phyloP scores from a whole-genome alignment of 2,113 vertebrate species.

The Pica pica region DNA sequence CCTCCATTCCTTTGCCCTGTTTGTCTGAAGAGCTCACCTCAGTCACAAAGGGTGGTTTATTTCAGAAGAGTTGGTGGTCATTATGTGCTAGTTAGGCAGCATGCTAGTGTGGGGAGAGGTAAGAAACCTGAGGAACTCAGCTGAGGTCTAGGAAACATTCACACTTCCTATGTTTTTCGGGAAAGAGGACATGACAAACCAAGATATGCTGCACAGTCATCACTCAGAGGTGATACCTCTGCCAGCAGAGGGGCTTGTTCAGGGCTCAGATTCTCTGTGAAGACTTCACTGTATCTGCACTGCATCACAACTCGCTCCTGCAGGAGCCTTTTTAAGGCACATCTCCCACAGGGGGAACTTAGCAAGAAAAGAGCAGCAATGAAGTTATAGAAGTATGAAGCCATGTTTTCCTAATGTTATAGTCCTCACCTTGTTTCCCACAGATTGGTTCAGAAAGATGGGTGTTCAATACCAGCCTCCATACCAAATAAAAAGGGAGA shows the following conservation, averaged over 20 bases:
- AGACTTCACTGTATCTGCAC: neutral
- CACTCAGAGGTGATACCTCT: neutral
- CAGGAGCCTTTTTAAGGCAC: neutral
- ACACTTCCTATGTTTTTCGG: neutral
- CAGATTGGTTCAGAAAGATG: neutral
- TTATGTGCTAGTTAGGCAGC: neutral
- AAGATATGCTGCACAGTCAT: rapidly evolving
- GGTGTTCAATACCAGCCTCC: neutral
- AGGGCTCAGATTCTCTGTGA: neutral
- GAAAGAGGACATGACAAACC: neutral
- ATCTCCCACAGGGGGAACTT: neutral
- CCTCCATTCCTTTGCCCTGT: neutral
- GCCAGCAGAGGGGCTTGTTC: neutral
- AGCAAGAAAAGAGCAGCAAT: neutral
- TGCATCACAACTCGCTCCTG: neutral
- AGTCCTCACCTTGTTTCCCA: neutral
- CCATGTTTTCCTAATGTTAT: neutral
- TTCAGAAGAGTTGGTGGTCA: neutral
- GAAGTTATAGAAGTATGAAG: neutral
- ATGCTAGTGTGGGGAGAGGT: neutral
- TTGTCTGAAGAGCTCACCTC: neutral
- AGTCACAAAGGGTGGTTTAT: neutral
- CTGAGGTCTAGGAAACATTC: neutral
- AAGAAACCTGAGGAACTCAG: neutral
- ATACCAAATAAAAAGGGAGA: neutral